Evolutionary conservation across 1,140 invertebrate species (phyloP).

Genomic region (Drosophila subobscura): DNA sequence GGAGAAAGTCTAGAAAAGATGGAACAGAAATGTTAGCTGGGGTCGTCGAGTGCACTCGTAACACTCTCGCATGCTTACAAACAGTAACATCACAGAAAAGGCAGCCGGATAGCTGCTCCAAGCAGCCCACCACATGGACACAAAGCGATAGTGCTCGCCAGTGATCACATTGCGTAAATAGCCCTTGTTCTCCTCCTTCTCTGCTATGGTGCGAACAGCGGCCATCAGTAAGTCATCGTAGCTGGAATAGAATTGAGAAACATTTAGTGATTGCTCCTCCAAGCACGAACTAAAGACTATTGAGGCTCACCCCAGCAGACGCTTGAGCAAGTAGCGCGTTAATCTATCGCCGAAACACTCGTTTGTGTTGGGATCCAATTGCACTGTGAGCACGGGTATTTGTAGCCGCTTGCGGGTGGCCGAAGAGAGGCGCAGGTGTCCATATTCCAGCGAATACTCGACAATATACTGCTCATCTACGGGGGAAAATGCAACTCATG

Average conservation of each 20-base stretch:
- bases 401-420: conserved; percentile 92
- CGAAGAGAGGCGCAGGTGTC: conserved; percentile 95
- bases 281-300: neutral
- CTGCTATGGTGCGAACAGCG: conserved; percentile 96
- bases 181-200: conserved; percentile 98
- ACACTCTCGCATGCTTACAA: conserved; percentile 91
- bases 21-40: no score
- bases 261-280: neutral
- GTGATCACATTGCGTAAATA: conserved; percentile 97
- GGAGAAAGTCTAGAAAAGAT: conserved; percentile 93
- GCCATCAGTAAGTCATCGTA: conserved; percentile 99
- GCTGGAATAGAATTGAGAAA: conserved; percentile 29
- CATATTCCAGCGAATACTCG: conserved; percentile 98
- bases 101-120: conserved; percentile 96
- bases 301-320: conserved; percentile 90
- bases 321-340: conserved; percentile 94
- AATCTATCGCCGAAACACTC: conserved; percentile 97
- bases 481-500: conserved; percentile 20
- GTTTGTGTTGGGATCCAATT: conserved; percentile 94
- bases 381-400: conserved; percentile 96
- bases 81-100: conserved; percentile 98
- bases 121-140: conserved; percentile 98
- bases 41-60: neutral
- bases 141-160: conserved; percentile 99
- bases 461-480: conserved; percentile 98